Evolutionary conservation across 2,113 vertebrate species (phyloP), one percentile per base, ranked within the genome.

Genomic region (Ardeotis arabs): DNA sequence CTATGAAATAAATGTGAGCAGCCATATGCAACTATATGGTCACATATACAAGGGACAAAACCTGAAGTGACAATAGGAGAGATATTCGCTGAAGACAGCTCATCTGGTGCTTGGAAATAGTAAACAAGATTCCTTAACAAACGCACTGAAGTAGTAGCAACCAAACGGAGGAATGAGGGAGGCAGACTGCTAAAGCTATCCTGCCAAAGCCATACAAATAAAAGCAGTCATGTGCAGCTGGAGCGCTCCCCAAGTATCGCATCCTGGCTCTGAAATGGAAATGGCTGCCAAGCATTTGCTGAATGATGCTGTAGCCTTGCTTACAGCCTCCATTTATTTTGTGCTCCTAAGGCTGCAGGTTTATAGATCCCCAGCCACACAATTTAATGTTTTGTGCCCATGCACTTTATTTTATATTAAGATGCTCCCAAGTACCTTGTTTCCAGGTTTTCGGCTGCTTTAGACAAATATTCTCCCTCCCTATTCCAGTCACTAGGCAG

Each of bases 401-500:
- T 4, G 6, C 15, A 60, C 17, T 68, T 84, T 69, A 75, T 87
- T 94, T 89, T 82, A 56, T 66, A 28, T 73, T 82, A 87, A 94
- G 91, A 55, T 73, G n/a, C 63, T 93, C 74, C 67, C 74, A 73
- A 62, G 58, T 58, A 89, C 58, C 39, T 83, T 44, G 18, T 94
- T 95, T 81, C 44, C 58, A 93, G 37, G 70, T 73, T 95, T 91
- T 89, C 8, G 10, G 33, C 27, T 87, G 39, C 24, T 94, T 95
- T 73, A 66, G 25, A 53, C n/a, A 62, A 41, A 50, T 64, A 87
- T 73, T 89, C n/a, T 89, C 41, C 13, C n/a, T 69, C 27, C 14
- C 5, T 83, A 2, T 74, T 78, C 39, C 50, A 63, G 45, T 55
- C 81, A 87, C 70, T 53, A 73, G 39, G 62, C n/a, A 44, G 33